These are phyloP conservation scores for Anthopleura sola DNA, from an alignment of 64 coral and sea anemone genomes.

Conservation along the genomic window DNA sequence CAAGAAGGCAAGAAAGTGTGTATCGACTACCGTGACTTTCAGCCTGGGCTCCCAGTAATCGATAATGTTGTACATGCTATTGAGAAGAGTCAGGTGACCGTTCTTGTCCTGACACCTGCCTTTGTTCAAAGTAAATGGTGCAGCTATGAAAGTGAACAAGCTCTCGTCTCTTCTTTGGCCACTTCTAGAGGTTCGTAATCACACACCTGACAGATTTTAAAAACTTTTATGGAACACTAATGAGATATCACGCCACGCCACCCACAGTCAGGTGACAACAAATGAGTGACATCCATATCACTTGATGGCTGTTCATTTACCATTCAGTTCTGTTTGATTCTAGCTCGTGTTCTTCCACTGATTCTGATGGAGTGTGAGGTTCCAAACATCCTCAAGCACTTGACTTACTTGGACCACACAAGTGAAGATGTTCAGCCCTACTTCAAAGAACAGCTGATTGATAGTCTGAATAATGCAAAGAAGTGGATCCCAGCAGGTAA, in stretches of 20 bases:
- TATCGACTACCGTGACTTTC: conserved; percentile 39
- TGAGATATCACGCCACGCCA: too few relatives aligned
- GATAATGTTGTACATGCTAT: conserved; percentile 38
- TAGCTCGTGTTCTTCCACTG: conserved; percentile 25
- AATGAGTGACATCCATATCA: too few relatives aligned
- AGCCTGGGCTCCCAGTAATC: background rate
- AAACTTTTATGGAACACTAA: too few relatives aligned
- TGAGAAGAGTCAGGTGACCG: conserved; percentile 30
- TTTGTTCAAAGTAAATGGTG: conserved; percentile 42
- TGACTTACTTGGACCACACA: conserved; percentile 36
- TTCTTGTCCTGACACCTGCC: conserved; percentile 18
- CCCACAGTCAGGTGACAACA: too few relatives aligned
- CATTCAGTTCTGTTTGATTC: background rate
- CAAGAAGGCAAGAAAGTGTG: conserved; percentile 40
- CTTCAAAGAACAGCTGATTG: conserved; percentile 30
- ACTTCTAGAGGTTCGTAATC: conserved; percentile 12
- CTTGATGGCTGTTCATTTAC: too few relatives aligned
- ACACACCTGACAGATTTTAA: too few relatives aligned
- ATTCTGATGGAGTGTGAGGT: conserved; percentile 9
- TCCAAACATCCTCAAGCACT: conserved; percentile 19
- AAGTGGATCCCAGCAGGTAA: conserved; percentile 3
- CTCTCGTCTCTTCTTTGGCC: background rate
- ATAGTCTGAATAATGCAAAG: conserved; percentile 24
- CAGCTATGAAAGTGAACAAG: conserved; percentile 27
- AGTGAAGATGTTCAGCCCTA: conserved; percentile 26